phyloP scores from a whole-genome alignment of 2,113 vertebrate species.

The Epinephelus cyanopodus region DNA sequence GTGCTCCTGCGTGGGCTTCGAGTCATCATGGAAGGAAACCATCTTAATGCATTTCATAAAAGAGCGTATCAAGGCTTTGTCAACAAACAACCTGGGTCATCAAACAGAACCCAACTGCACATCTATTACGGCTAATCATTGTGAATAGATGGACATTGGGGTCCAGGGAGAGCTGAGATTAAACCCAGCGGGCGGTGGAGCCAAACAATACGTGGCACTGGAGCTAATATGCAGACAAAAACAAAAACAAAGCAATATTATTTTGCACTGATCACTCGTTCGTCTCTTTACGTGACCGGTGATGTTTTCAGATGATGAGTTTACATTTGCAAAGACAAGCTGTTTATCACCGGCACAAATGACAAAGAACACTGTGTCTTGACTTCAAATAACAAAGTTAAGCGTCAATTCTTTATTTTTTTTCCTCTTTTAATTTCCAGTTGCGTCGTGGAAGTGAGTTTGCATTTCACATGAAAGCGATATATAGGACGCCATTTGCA shows the following conservation, averaged over 20 bases:
- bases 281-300: constrained; percentile 40
- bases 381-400: constrained; percentile 34
- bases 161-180: constrained; percentile 52
- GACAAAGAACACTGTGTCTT: constrained; percentile 4
- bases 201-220: constrained; percentile 39
- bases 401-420: background rate
- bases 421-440: background rate
- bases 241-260: constrained; percentile 36
- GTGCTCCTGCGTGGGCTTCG: constrained; percentile 11
- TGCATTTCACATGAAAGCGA: constrained; percentile 25
- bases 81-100: constrained; percentile 61
- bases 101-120: constrained; percentile 48
- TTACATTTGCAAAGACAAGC: constrained; percentile 34
- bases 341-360: constrained; percentile 10
- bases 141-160: constrained; percentile 53
- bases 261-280: constrained; percentile 26
- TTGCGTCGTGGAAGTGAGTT: constrained; percentile 7
- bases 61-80: constrained; percentile 29
- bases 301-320: constrained; percentile 47
- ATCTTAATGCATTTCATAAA: constrained; percentile 51
- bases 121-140: constrained; percentile 64
- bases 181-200: constrained; percentile 56
- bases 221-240: constrained; percentile 44
- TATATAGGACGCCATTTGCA: constrained; percentile 52
- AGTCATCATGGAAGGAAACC: constrained; percentile 27